Evolutionary conservation across 2,113 vertebrate species (phyloP).

Genomic region (Heptranchias perlo): DNA sequence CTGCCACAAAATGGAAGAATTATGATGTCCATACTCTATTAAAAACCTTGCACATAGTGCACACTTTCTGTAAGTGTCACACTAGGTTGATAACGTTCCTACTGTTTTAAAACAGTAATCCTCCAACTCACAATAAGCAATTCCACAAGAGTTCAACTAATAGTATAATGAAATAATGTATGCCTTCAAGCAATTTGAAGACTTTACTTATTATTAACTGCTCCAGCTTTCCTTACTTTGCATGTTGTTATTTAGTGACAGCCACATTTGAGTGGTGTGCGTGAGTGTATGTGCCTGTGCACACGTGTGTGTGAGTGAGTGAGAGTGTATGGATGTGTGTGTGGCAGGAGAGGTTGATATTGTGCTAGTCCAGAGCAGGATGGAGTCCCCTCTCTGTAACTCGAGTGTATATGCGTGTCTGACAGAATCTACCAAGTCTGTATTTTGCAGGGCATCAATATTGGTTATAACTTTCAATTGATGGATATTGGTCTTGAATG

Average conservation of each 20-base stretch:
- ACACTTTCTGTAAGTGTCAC: background rate
- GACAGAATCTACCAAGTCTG: background rate
- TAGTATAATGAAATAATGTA: too few species aligned
- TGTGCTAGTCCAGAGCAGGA: too few species aligned
- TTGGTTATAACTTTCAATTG: background rate
- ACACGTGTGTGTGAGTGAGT: rapidly evolving
- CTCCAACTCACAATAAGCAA: background rate
- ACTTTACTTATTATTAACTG: too few species aligned
- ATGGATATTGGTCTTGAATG: background rate
- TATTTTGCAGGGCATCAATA: background rate
- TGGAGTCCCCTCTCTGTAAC: background rate
- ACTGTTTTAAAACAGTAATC: background rate
- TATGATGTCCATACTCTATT: background rate
- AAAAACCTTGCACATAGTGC: background rate
- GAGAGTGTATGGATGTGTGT: background rate
- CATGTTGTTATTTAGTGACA: too few species aligned
- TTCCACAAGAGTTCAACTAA: too few species aligned
- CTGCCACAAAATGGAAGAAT: background rate
- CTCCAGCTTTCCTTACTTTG: too few species aligned
- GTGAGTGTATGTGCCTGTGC: background rate
- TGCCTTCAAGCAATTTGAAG: too few species aligned
- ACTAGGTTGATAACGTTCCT: background rate
- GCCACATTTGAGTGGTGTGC: background rate
- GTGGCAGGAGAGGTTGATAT: background rate
- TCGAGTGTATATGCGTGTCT: too few species aligned